These are phyloP conservation scores for Mormoops blainvillei DNA, from an alignment of 2,113 vertebrate species.

Conservation along the genomic window DNA sequence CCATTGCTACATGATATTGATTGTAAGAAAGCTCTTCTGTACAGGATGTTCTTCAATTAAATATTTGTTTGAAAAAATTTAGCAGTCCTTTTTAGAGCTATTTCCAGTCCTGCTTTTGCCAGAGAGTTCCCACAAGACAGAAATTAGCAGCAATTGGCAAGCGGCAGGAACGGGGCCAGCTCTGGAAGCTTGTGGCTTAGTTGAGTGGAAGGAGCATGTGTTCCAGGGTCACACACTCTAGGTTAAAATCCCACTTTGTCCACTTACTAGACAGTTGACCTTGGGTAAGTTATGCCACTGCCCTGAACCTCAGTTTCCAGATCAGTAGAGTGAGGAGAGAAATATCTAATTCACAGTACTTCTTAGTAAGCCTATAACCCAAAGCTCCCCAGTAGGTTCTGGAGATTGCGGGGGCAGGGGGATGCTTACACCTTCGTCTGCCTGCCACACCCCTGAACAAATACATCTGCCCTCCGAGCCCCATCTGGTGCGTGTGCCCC, in stretches of 20 bases:
- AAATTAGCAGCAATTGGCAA: neutral
- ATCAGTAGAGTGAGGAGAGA: neutral
- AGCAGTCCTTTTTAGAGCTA: neutral
- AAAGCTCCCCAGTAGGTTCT: neutral
- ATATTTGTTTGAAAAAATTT: neutral
- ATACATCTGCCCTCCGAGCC: neutral
- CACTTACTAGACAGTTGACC: neutral
- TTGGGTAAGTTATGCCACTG: neutral
- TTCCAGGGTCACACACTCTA: neutral
- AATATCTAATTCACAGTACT: neutral
- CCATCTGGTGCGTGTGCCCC: neutral
- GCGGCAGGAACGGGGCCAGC: neutral
- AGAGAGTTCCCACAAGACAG: neutral
- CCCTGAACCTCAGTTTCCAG: neutral
- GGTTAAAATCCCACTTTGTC: neutral
- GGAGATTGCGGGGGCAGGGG: rapidly evolving
- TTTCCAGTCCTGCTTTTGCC: neutral
- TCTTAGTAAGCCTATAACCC: neutral
- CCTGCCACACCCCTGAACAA: neutral
- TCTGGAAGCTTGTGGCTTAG: neutral
- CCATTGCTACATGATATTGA: neutral
- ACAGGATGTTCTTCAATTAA: neutral
- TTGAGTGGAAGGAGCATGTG: neutral
- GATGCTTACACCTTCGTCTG: neutral
- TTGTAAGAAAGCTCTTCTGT: neutral